Conservation (phyloP, 2,888 invertebrate species). For the Lasioglossum villosulum region DNA sequence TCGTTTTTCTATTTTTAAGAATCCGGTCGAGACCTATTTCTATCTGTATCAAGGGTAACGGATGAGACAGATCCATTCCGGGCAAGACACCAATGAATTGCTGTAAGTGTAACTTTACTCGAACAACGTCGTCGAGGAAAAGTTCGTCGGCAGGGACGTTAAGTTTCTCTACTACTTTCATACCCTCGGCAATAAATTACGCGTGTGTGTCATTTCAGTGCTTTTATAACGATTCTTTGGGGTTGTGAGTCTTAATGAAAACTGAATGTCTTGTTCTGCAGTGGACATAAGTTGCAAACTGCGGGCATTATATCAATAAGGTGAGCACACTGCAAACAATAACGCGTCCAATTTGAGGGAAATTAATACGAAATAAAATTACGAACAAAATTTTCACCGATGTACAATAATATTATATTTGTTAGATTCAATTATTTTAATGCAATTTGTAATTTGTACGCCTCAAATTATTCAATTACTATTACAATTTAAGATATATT, state of each 20-base stretch:
- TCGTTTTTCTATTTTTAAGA: not conserved
- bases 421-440: too few species aligned
- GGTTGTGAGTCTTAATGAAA: not conserved
- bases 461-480: too few species aligned
- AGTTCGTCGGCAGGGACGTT: not conserved
- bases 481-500: too few species aligned
- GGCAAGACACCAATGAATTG: conserved; percentile 15
- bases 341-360: not conserved
- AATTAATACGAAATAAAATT: not conserved
- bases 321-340: not conserved
- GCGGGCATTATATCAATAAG: not conserved
- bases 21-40: not conserved
- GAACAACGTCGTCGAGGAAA: conserved; percentile 2
- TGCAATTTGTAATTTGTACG: too few species aligned
- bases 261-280: not conserved
- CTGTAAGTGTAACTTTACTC: conserved; percentile 11
- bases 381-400: not conserved
- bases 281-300: not conserved
- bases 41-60: conserved; percentile 12
- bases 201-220: conserved; percentile 2
- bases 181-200: not conserved
- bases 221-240: not conserved
- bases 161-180: conserved; percentile 14
- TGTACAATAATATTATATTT: not conserved
- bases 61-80: conserved; percentile 11